Conservation (phyloP, 1,140 invertebrate genomes). For the Oncopodura yosiiana region DNA sequence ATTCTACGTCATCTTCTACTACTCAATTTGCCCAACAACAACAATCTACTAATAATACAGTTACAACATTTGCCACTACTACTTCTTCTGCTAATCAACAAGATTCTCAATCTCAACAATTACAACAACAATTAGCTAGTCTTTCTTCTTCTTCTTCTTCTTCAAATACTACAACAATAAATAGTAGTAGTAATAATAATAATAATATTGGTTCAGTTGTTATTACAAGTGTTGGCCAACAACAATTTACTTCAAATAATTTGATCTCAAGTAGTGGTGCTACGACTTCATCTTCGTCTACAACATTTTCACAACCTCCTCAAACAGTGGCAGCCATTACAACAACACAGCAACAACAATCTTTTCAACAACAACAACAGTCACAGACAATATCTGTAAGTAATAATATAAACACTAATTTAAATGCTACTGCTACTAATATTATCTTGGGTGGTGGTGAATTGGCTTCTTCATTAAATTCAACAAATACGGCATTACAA, state of each 20-base stretch:
- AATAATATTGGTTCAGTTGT: neutral
- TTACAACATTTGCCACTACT: neutral
- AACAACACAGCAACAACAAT: conserved; percentile 12
- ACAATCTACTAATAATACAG: neutral
- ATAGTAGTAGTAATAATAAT: conserved; percentile 4
- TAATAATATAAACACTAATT: conserved; percentile 15
- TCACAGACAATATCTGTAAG: conserved; percentile 26
- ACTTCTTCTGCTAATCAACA: conserved; percentile 1
- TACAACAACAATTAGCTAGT: conserved; percentile 18
- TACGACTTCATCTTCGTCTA: neutral
- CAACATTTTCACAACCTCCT: conserved; percentile 2
- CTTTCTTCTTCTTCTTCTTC: conserved; percentile 10
- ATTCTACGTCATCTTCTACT: conserved; percentile 10
- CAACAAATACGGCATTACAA: conserved; percentile 30
- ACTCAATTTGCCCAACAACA: neutral
- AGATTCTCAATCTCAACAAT: conserved; percentile 11
- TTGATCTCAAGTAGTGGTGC: conserved; percentile 23
- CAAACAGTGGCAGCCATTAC: neutral
- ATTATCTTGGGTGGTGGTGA: neutral
- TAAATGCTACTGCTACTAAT: conserved; percentile 10
- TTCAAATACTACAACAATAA: neutral
- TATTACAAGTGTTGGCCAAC: neutral
- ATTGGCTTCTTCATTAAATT: conserved; percentile 8
- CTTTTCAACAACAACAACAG: conserved; percentile 6
- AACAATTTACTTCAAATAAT: conserved; percentile 14